Conservation (phyloP, 2,797 vertebrate species). For the Molossus alvarezi region DNA sequence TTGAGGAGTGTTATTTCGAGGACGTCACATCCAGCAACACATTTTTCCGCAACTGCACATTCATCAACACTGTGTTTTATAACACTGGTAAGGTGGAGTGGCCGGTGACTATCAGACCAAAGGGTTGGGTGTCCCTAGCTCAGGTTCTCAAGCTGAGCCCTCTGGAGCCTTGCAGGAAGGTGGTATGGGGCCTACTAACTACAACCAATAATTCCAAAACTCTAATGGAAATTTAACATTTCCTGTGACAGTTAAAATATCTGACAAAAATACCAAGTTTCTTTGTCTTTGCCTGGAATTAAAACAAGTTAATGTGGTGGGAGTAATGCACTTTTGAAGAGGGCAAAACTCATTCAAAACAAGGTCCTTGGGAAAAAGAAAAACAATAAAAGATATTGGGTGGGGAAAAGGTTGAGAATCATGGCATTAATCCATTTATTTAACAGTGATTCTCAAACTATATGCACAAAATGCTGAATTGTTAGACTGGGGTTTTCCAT, state of each 20-base stretch:
- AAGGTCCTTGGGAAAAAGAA: not conserved
- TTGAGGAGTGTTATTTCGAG: slow-evolving; percentile 98
- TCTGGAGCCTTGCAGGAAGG: not conserved
- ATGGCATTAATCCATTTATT: not conserved
- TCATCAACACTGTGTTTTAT: slow-evolving; percentile 97
- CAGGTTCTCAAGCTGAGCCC: not conserved
- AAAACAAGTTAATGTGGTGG: not conserved
- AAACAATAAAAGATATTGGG: slow-evolving; percentile 31
- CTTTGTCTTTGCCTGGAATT: slow-evolving; percentile 39
- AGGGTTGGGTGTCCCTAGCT: not conserved
- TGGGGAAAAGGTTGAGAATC: not conserved
- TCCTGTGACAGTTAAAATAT: not conserved
- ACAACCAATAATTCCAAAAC: not conserved
- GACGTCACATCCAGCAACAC: slow-evolving; percentile 98
- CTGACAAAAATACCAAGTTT: slow-evolving; percentile 12
- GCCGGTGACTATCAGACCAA: not conserved
- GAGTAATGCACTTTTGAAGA: not conserved
- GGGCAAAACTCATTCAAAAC: not conserved
- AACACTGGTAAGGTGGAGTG: slow-evolving; percentile 94
- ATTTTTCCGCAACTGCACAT: slow-evolving; percentile 99
- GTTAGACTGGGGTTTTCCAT: not conserved
- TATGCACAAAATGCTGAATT: not conserved
- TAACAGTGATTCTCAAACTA: not conserved
- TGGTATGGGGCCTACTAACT: not conserved
- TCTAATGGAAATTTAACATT: not conserved